Evolutionary conservation across 1,140 invertebrate genomes (phyloP).

Genomic region (Vanessa atalanta): DNA sequence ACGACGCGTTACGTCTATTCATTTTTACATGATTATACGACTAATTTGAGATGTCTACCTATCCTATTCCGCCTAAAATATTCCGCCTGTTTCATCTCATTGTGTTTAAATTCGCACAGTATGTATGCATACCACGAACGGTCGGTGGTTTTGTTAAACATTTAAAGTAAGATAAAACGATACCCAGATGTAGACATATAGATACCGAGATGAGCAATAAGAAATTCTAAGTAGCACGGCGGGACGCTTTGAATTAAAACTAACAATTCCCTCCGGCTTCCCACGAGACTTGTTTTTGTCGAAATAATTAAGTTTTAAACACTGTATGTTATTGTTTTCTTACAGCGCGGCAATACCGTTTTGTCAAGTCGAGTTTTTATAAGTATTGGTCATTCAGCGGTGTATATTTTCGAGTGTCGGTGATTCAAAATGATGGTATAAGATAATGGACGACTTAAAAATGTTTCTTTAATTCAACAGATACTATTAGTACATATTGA

Average conservation of each 20-base stretch:
- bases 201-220: conserved; percentile 32
- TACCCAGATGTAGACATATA: conserved; percentile 31
- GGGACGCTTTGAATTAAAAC: conserved; percentile 37
- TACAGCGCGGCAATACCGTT: neutral
- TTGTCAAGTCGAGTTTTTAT: conserved; percentile 4
- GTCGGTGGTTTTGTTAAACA: conserved; percentile 30
- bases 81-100: conserved; percentile 12
- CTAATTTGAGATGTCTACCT: too few relatives aligned
- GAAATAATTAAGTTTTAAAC: conserved; percentile 35
- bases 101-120: conserved; percentile 34
- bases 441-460: neutral
- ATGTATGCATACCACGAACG: conserved; percentile 29
- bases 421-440: neutral
- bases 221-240: conserved; percentile 33
- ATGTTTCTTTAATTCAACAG: too few relatives aligned
- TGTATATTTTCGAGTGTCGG: neutral
- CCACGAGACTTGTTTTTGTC: conserved; percentile 21
- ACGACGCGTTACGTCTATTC: too few relatives aligned
- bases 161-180: conserved; percentile 27
- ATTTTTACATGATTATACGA: too few relatives aligned
- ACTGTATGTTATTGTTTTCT: conserved; percentile 28
- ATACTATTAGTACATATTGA: too few relatives aligned
- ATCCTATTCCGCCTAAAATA: too few relatives aligned
- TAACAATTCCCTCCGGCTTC: conserved; percentile 24
- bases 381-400: neutral